phyloP scores from a whole-genome alignment of 2,797 vertebrate genomes.

The Chaunax sp. region DNA sequence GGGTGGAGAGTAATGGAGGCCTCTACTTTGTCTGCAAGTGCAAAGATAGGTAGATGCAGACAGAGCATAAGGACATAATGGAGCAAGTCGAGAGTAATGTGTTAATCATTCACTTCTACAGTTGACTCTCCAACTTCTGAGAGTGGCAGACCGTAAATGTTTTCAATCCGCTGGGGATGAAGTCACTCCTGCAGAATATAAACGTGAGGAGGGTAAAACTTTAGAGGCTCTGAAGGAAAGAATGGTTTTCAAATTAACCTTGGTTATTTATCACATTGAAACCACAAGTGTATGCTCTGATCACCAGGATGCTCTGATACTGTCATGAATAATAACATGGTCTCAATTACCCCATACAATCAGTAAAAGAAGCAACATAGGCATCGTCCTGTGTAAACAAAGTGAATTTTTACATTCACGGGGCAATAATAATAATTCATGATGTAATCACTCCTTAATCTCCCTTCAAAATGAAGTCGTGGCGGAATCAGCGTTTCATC shows the following conservation, averaged over 20 bases:
- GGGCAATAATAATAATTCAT: conserved; percentile 55
- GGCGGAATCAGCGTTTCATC: conserved; percentile 48
- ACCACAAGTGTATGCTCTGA: conserved; percentile 28
- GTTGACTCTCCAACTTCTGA: conserved; percentile 44
- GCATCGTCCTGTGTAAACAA: conserved; percentile 54
- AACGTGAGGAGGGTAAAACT: conserved; percentile 30
- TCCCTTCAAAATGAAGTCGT: conserved; percentile 50
- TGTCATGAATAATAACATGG: conserved; percentile 41
- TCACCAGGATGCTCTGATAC: conserved; percentile 17
- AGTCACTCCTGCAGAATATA: conserved; percentile 19
- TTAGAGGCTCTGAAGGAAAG: conserved; percentile 22
- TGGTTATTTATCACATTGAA: conserved; percentile 31
- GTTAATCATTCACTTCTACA: conserved; percentile 56
- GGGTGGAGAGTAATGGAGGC: conserved; percentile 45
- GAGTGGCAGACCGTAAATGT: conserved; percentile 39
- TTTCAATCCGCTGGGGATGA: conserved; percentile 49
- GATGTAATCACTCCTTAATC: conserved; percentile 58
- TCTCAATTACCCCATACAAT: conserved; percentile 41
- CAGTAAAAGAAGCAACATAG: conserved; percentile 25
- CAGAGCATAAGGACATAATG: conserved; percentile 48
- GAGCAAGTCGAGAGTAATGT: conserved; percentile 30
- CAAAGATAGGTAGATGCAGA: conserved; percentile 40
- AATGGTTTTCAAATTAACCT: conserved; percentile 49
- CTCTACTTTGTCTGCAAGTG: conserved; percentile 34
- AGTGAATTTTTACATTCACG: conserved; percentile 51